phyloP scores from a whole-genome alignment of 2,888 invertebrate genomes.

The Drosophila monieri region DNA sequence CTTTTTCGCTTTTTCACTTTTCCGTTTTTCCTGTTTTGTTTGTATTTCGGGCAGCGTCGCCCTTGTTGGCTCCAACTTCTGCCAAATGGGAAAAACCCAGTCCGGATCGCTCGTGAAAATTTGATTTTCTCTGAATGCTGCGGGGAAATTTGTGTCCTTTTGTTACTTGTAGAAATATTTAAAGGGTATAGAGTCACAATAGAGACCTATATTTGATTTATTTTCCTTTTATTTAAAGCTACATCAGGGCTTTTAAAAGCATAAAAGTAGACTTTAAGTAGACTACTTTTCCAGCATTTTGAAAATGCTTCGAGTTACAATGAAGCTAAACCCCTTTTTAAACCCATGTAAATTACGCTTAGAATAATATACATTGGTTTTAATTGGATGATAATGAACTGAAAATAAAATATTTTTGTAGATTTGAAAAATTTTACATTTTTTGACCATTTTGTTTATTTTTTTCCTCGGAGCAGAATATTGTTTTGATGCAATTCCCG shows the following conservation, averaged over 20 bases:
- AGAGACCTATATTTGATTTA: not conserved
- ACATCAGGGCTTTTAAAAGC: too few relatives aligned
- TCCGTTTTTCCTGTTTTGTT: slow-evolving; percentile 35
- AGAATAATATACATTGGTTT: too few relatives aligned
- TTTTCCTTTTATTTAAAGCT: too few relatives aligned
- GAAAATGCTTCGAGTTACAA: too few relatives aligned
- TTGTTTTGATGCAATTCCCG: not conserved
- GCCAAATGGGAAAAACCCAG: slow-evolving; percentile 7
- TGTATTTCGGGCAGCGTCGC: slow-evolving; percentile 28
- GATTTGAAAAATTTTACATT: not conserved
- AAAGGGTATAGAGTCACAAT: not conserved
- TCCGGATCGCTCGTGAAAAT: not conserved
- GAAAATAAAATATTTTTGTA: too few relatives aligned
- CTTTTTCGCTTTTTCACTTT: slow-evolving; percentile 23
- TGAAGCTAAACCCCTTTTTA: too few relatives aligned
- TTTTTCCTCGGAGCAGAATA: not conserved
- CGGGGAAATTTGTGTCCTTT: slow-evolving; percentile 14
- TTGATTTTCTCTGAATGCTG: slow-evolving; percentile 4
- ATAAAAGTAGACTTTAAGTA: too few relatives aligned
- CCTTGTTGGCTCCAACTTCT: slow-evolving; percentile 19
- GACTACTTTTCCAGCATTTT: too few relatives aligned
- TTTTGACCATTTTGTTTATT: not conserved
- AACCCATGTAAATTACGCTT: too few relatives aligned
- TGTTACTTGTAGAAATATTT: not conserved
- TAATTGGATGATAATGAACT: too few relatives aligned